These are phyloP conservation scores for Lamellibrachia satsuma DNA, from an alignment of 2,888 invertebrate species.

Conservation along the genomic window DNA sequence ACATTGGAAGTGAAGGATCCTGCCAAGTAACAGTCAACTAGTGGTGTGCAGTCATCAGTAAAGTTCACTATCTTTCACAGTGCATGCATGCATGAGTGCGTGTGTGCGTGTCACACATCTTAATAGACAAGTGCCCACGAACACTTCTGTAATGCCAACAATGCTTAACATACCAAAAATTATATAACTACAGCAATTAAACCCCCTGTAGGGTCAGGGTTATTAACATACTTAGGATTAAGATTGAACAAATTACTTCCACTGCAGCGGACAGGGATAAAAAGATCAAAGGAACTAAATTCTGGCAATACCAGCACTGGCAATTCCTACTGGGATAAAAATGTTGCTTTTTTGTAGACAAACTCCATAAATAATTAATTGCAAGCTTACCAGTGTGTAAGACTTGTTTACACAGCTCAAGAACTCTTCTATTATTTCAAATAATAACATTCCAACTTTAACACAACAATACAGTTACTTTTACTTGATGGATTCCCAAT, in stretches of 20 bases:
- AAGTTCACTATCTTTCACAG: not conserved
- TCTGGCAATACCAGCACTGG: not conserved
- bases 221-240: not conserved
- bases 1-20: not conserved
- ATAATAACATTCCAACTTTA: not conserved
- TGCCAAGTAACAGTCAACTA: not conserved
- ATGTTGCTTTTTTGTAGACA: not conserved
- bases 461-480: not conserved
- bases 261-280: not conserved
- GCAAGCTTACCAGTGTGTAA: not conserved
- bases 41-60: not conserved
- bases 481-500: not conserved
- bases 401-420: not conserved
- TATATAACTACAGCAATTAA: not conserved
- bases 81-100: not conserved
- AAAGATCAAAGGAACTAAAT: not conserved
- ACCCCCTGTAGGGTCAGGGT: not conserved
- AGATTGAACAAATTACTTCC: not conserved
- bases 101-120: not conserved
- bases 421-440: not conserved
- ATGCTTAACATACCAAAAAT: not conserved
- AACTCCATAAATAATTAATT: not conserved
- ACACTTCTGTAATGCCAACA: not conserved
- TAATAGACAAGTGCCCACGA: not conserved
- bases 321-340: not conserved